Percentiles rank a stretch among this genome's conserved stretches.
Conservation (phyloP, 1,140 invertebrate genomes). For the Camponotus vicinus region DNA sequence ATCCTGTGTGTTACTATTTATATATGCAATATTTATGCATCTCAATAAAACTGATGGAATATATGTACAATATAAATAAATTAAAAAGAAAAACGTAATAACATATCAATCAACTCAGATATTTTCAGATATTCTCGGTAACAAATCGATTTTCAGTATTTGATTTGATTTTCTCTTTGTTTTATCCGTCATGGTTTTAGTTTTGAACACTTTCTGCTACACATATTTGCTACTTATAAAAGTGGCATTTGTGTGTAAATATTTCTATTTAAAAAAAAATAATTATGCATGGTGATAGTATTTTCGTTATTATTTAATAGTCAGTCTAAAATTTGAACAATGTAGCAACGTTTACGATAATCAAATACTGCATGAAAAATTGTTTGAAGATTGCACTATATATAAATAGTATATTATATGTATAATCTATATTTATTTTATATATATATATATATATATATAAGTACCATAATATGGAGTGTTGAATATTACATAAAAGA, state of each 20-base stretch:
- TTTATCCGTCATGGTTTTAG: slow-evolving; percentile 6
- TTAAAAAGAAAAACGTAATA: slow-evolving; percentile 21
- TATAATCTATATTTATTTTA: slow-evolving; percentile 68
- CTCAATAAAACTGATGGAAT: slow-evolving; percentile 47
- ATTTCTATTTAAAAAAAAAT: slow-evolving; percentile 61
- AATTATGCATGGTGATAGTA: slow-evolving; percentile 61
- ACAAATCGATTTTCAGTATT: slow-evolving; percentile 36
- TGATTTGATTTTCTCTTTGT: not conserved
- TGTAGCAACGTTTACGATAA: slow-evolving; percentile 75
- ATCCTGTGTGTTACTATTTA: slow-evolving; percentile 36
- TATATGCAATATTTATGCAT: slow-evolving; percentile 54
- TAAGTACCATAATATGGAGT: slow-evolving; percentile 72
- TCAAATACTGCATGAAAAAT: slow-evolving; percentile 77
- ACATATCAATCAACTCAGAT: slow-evolving; percentile 28
- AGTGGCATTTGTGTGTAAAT: slow-evolving; percentile 53
- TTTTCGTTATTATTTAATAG: slow-evolving; percentile 71
- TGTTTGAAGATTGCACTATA: slow-evolving; percentile 78
- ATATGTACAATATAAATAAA: slow-evolving; percentile 63
- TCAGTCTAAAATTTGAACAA: slow-evolving; percentile 77
- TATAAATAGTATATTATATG: slow-evolving; percentile 76
- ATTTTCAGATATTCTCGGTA: slow-evolving; percentile 37
- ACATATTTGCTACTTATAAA: slow-evolving; percentile 62
- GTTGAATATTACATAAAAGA: slow-evolving; percentile 70
- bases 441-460: slow-evolving; percentile 56
- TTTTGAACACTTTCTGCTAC: slow-evolving; percentile 38